Percentiles rank a stretch among this genome's conserved stretches.
Evolutionary conservation across 2,888 invertebrate species (phyloP).

Genomic region (Strigamia transsilvanica): DNA sequence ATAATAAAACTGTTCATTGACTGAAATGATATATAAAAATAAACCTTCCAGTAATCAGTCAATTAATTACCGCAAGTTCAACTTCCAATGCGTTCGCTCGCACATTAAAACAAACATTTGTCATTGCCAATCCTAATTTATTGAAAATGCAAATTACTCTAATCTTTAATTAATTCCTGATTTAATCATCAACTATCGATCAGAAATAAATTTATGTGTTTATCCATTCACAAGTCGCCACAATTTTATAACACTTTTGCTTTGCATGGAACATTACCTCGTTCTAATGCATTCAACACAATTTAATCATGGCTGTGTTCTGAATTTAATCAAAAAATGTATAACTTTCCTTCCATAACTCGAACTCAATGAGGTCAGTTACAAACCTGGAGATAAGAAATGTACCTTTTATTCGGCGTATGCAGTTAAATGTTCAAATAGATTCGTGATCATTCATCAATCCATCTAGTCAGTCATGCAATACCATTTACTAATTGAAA

Average conservation of each 20-base stretch:
- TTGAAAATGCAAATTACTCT: slow-evolving; percentile 29
- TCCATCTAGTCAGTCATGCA: neutral
- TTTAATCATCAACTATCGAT: slow-evolving; percentile 29
- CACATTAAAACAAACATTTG: slow-evolving; percentile 27
- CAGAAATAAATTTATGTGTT: neutral
- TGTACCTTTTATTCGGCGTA: neutral
- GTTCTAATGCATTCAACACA: too few species aligned
- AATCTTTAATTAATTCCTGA: slow-evolving; percentile 24
- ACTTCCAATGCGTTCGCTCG: neutral
- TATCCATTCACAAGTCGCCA: neutral
- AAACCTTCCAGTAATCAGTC: too few species aligned
- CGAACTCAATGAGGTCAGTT: neutral
- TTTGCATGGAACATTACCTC: too few species aligned
- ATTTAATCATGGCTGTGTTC: too few species aligned
- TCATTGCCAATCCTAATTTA: slow-evolving; percentile 32
- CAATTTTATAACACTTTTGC: too few species aligned
- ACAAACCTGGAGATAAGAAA: too few species aligned
- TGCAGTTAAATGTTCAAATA: neutral
- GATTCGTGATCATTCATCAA: neutral
- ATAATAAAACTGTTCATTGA: too few species aligned
- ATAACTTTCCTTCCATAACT: too few species aligned
- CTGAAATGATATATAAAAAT: too few species aligned
- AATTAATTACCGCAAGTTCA: neutral
- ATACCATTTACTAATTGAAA: neutral
- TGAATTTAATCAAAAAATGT: too few species aligned